Conservation (phyloP, 2,888 invertebrate species). For the Parnassius mnemosyne region DNA sequence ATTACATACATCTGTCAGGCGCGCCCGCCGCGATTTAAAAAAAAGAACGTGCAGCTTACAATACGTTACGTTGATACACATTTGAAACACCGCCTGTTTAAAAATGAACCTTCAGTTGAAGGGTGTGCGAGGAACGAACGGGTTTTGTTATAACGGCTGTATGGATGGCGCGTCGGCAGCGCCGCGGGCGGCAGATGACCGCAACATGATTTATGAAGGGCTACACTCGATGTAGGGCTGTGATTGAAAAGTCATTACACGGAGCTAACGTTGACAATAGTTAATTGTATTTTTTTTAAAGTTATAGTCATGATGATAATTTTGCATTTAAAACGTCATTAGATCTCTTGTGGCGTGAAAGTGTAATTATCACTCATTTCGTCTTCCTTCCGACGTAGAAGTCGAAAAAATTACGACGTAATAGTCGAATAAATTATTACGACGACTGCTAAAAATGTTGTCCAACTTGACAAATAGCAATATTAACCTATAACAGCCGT, state of each 20-base stretch:
- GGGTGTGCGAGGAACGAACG: neutral
- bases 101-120: constrained; percentile 29
- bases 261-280: constrained; percentile 3
- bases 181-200: constrained; percentile 78
- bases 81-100: constrained; percentile 43
- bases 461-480: too few relatives aligned
- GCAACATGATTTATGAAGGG: constrained; percentile 71
- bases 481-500: too few relatives aligned
- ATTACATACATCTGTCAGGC: constrained; percentile 73
- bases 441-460: too few relatives aligned
- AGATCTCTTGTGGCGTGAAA: too few relatives aligned
- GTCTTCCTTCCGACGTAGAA: too few relatives aligned
- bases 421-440: too few relatives aligned
- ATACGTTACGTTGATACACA: constrained; percentile 63
- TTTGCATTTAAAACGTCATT: too few relatives aligned
- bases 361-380: too few relatives aligned
- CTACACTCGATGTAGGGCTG: constrained; percentile 42
- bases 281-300: constrained; percentile 7
- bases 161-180: constrained; percentile 53
- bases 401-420: too few relatives aligned
- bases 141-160: constrained; percentile 36
- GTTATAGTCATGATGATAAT: neutral
- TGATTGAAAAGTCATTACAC: constrained; percentile 23
- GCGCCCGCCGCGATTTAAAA: constrained; percentile 68
- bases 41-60: constrained; percentile 60